These are phyloP conservation scores for Drosophila nr. perissopoda DNA, from an alignment of 2,888 invertebrate species.

Conservation along the genomic window DNA sequence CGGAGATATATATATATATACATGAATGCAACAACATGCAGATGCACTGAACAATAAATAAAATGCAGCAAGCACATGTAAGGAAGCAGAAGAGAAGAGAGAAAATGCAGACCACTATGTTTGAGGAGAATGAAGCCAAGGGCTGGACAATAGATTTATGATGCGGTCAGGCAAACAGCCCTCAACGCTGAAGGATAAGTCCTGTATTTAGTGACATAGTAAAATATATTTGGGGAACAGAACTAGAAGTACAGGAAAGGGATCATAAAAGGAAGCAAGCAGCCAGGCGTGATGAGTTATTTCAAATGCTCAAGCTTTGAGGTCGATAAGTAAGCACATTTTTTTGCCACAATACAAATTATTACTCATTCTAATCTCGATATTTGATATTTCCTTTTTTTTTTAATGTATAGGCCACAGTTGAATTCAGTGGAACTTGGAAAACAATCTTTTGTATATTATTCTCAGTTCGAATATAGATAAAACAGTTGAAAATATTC, in stretches of 20 bases:
- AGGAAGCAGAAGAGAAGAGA: constrained; percentile 50
- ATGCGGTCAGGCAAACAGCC: constrained; percentile 9
- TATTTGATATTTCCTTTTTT: not conserved
- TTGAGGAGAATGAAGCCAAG: constrained; percentile 24
- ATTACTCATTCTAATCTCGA: not conserved
- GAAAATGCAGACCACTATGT: constrained; percentile 40
- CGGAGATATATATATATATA: constrained; percentile 21
- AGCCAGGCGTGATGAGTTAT: not conserved
- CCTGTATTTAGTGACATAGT: not conserved
- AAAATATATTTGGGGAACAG: not conserved
- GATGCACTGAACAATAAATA: constrained; percentile 74
- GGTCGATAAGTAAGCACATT: not conserved
- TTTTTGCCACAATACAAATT: not conserved
- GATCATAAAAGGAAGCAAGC: not conserved
- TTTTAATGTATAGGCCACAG: not conserved
- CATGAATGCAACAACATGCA: constrained; percentile 58
- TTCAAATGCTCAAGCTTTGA: not conserved
- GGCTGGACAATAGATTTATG: constrained; percentile 44
- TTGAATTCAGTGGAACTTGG: not conserved
- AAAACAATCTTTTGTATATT: not conserved
- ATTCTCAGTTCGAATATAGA: not conserved
- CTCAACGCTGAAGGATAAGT: not conserved
- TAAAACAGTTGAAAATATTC: no score
- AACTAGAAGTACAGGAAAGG: not conserved
- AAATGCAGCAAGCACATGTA: constrained; percentile 74